Conservation (phyloP, 1,140 invertebrate genomes). For the Centruroides sculpturatus region DNA sequence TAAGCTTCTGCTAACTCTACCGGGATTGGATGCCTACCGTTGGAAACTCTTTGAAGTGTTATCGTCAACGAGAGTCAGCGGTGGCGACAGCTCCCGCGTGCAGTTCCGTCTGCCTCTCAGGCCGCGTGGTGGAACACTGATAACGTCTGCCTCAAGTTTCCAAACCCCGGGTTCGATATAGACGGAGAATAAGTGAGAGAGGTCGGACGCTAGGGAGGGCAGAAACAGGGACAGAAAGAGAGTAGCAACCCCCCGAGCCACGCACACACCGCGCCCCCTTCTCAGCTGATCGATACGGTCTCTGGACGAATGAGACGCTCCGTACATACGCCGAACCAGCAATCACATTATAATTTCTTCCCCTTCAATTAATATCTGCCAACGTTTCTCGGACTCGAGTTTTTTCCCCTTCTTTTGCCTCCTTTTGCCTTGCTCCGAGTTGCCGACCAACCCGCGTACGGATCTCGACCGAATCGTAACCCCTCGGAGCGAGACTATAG, state of each 20-base stretch:
- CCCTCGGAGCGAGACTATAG: too few species aligned
- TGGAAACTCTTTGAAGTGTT: too few species aligned
- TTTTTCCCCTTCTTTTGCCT: background rate
- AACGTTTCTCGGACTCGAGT: background rate
- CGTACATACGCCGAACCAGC: background rate
- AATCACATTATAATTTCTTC: background rate
- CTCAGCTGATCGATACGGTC: too few species aligned
- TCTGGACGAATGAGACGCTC: background rate
- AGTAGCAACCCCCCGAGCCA: background rate
- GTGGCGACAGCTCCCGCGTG: background rate
- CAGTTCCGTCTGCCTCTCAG: background rate
- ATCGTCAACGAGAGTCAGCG: background rate
- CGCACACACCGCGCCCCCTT: background rate
- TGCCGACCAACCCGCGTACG: too few species aligned
- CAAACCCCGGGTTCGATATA: background rate
- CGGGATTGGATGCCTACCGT: too few species aligned
- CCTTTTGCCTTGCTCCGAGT: background rate
- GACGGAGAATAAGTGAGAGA: background rate
- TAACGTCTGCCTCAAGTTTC: background rate
- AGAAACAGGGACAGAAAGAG: background rate
- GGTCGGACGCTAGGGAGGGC: background rate
- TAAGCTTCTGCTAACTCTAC: too few species aligned
- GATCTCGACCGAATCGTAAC: too few species aligned
- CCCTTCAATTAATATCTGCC: background rate
- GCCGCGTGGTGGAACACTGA: conserved; percentile 1